Conservation (phyloP, 2,888 invertebrate species). For the Pharmacophagus antenor region DNA sequence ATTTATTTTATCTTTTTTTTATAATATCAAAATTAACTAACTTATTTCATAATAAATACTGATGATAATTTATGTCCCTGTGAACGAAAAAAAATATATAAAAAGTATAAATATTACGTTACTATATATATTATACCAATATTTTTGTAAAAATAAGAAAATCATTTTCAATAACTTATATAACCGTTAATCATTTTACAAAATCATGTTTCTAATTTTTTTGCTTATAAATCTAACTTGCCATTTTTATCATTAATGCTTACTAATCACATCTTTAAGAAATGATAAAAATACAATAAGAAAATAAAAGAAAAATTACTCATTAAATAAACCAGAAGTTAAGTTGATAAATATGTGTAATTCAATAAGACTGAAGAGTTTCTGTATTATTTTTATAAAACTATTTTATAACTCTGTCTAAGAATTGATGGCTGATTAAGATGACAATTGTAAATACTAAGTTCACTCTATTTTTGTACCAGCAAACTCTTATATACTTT, state of each 20-base stretch:
- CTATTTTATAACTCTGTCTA: slow-evolving; percentile 4
- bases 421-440: slow-evolving; percentile 12
- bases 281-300: background rate
- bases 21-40: no score
- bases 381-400: slow-evolving; percentile 10
- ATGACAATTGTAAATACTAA: slow-evolving; percentile 27
- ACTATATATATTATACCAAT: no score
- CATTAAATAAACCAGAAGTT: background rate
- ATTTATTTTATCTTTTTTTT: no score
- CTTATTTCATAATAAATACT: no score
- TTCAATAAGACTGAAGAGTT: slow-evolving; percentile 27
- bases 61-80: no score
- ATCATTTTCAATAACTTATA: background rate
- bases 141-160: background rate
- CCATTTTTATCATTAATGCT: background rate
- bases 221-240: slow-evolving; percentile 4
- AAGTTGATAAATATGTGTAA: slow-evolving; percentile 3
- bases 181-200: background rate
- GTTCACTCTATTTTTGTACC: slow-evolving; percentile 27
- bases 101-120: no score
- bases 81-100: no score
- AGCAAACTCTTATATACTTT: slow-evolving; percentile 3
- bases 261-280: background rate
- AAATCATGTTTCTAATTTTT: background rate
- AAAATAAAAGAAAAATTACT: background rate